phyloP scores from a whole-genome alignment of 2,113 vertebrate species.

The Oophaga pumilio region DNA sequence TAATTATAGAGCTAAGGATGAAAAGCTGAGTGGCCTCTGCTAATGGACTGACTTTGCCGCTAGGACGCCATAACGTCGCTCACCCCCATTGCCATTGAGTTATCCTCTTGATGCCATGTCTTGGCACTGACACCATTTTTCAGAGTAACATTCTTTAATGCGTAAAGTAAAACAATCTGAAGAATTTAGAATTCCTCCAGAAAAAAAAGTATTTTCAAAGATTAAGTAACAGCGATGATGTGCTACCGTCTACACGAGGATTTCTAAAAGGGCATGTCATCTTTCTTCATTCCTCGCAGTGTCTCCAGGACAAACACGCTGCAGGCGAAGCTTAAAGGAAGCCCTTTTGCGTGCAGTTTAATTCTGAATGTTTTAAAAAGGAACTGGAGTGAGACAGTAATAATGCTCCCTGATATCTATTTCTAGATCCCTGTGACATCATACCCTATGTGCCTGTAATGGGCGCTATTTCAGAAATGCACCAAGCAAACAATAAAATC shows the following conservation, averaged over 20 bases:
- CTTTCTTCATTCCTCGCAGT: constrained; percentile 52
- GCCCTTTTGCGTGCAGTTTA: constrained; percentile 46
- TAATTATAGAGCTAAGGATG: neutral
- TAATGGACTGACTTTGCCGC: neutral
- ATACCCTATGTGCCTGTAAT: constrained; percentile 21
- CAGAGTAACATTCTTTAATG: neutral
- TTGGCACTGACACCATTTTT: neutral
- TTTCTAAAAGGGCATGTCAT: constrained; percentile 47
- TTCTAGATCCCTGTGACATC: constrained; percentile 48
- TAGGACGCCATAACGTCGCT: neutral
- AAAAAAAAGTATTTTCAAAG: constrained; percentile 5
- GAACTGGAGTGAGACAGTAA: constrained; percentile 36
- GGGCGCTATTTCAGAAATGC: constrained; percentile 37
- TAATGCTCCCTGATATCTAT: constrained; percentile 27
- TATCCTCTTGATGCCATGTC: neutral
- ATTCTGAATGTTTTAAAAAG: constrained; percentile 50
- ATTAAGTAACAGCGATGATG: constrained; percentile 36
- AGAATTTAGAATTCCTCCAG: neutral
- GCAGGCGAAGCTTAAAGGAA: constrained; percentile 47
- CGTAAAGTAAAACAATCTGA: neutral
- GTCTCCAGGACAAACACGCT: constrained; percentile 51
- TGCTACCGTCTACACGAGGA: constrained; percentile 4
- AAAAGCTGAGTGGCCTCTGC: neutral
- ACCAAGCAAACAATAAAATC: constrained; percentile 43
- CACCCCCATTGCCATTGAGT: neutral